Percentiles rank a stretch among this genome's conserved stretches.
These are phyloP conservation scores for Vollenhovia emeryi DNA, from an alignment of 1,140 invertebrate genomes.

Conservation along the genomic window DNA sequence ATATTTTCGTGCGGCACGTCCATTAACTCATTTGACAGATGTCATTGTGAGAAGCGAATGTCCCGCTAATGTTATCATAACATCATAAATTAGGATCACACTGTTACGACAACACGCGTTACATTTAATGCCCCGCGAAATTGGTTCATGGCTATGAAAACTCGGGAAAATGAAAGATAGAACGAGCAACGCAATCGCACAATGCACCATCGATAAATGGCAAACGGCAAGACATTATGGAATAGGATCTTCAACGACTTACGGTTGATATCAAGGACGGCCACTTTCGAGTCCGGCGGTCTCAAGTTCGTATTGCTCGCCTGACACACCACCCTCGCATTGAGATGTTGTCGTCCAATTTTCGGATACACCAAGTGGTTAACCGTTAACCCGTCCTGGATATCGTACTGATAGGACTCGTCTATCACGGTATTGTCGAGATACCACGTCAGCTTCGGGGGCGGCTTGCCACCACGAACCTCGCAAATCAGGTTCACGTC, in stretches of 20 bases:
- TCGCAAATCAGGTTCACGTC: slow-evolving; percentile 87
- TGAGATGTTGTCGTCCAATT: slow-evolving; percentile 91
- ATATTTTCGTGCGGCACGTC: background rate
- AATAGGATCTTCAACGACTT: slow-evolving; percentile 85
- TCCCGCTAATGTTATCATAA: slow-evolving; percentile 16
- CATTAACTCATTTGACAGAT: background rate
- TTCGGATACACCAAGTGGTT: slow-evolving; percentile 92
- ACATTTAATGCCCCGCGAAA: slow-evolving; percentile 19
- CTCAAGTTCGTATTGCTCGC: slow-evolving; percentile 94
- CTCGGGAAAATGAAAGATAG: background rate
- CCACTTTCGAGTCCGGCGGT: slow-evolving; percentile 89
- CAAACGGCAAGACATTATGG: background rate
- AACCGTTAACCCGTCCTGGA: slow-evolving; percentile 88
- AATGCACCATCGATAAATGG: no score
- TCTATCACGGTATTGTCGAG: slow-evolving; percentile 93
- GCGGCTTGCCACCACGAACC: slow-evolving; percentile 89
- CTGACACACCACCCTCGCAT: slow-evolving; percentile 92
- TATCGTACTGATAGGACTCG: slow-evolving; percentile 90
- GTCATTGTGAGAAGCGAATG: background rate
- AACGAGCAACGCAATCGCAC: background rate
- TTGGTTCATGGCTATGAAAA: background rate
- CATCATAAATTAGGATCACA: slow-evolving; percentile 22
- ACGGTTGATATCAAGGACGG: slow-evolving; percentile 95
- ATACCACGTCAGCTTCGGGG: slow-evolving; percentile 93
- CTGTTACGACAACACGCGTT: background rate